Evolutionary conservation across 2,797 vertebrate species (phyloP).

Genomic region (Bradypodion pumilum): DNA sequence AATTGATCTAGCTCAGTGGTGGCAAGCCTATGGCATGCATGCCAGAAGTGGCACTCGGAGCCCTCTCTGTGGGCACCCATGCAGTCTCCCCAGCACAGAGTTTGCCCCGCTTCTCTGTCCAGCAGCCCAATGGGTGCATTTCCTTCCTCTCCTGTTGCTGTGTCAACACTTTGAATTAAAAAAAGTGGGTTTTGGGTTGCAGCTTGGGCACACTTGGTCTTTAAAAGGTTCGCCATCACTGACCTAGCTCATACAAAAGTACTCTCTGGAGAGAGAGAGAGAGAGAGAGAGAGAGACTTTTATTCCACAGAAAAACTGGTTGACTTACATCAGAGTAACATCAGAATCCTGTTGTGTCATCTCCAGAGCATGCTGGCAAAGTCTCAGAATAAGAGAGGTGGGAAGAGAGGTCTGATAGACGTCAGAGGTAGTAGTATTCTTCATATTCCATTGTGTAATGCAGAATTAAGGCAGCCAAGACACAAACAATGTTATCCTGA

Average conservation of each 20-base stretch:
- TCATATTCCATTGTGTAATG: conserved; percentile 13
- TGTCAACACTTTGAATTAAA: too few relatives aligned
- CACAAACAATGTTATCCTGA: conserved; percentile 22
- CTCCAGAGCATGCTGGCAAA: not conserved
- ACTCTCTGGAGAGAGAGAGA: conserved; percentile 22
- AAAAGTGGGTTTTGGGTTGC: too few relatives aligned
- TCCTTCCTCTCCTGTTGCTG: too few relatives aligned
- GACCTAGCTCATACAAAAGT: not conserved
- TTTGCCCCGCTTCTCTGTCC: too few relatives aligned
- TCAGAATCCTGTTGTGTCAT: conserved; percentile 19
- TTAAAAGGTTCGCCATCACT: too few relatives aligned
- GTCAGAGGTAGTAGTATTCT: not conserved
- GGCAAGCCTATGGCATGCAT: too few relatives aligned
- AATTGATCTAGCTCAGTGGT: conserved; percentile 11
- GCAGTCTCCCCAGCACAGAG: too few relatives aligned
- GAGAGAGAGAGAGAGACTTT: conserved; percentile 17
- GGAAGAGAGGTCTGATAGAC: not conserved
- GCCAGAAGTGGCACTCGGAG: too few relatives aligned
- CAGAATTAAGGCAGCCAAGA: conserved; percentile 3
- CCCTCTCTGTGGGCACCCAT: too few relatives aligned
- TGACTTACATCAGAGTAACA: conserved; percentile 17
- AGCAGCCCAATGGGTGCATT: too few relatives aligned
- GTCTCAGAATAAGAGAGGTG: not conserved
- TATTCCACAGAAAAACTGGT: conserved; percentile 7
- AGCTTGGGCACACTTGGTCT: too few relatives aligned